Percentiles rank a stretch among this genome's conserved stretches.
Conservation (phyloP, 2,797 vertebrate species). For the Enteromius anoplus region DNA sequence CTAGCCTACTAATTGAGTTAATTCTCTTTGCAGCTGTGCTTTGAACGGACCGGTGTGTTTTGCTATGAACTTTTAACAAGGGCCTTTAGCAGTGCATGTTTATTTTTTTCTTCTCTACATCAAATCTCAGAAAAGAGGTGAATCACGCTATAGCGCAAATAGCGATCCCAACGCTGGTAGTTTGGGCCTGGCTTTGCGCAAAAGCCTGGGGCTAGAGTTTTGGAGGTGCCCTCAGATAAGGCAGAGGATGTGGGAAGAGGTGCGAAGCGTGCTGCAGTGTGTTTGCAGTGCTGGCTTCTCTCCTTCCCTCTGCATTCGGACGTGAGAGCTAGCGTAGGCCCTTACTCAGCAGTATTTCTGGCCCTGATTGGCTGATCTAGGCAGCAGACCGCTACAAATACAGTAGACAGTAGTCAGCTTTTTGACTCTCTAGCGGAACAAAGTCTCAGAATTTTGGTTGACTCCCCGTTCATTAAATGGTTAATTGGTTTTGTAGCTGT, state of each 20-base stretch:
- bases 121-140: neutral
- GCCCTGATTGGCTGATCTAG: slow-evolving; percentile 81
- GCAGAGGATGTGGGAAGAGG: slow-evolving; percentile 60
- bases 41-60: slow-evolving; percentile 64
- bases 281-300: slow-evolving; percentile 76
- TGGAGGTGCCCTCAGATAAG: slow-evolving; percentile 37
- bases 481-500: neutral
- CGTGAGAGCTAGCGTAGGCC: slow-evolving; percentile 75
- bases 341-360: slow-evolving; percentile 87
- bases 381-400: slow-evolving; percentile 73
- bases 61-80: slow-evolving; percentile 71
- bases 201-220: slow-evolving; percentile 46
- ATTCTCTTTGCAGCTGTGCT: slow-evolving; percentile 68
- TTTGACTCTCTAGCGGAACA: slow-evolving; percentile 35
- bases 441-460: slow-evolving; percentile 17
- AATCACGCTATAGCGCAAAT: neutral
- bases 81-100: slow-evolving; percentile 60
- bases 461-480: neutral
- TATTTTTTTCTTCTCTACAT: slow-evolving; percentile 46
- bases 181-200: slow-evolving; percentile 24
- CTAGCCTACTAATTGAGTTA: slow-evolving; percentile 68
- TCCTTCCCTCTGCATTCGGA: slow-evolving; percentile 76
- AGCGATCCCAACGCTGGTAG: neutral
- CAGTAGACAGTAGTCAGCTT: slow-evolving; percentile 60
- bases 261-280: slow-evolving; percentile 79